Evolutionary conservation across 2,113 vertebrate species (phyloP).

Genomic region (Sinocyclocheilus maitianheensis): DNA sequence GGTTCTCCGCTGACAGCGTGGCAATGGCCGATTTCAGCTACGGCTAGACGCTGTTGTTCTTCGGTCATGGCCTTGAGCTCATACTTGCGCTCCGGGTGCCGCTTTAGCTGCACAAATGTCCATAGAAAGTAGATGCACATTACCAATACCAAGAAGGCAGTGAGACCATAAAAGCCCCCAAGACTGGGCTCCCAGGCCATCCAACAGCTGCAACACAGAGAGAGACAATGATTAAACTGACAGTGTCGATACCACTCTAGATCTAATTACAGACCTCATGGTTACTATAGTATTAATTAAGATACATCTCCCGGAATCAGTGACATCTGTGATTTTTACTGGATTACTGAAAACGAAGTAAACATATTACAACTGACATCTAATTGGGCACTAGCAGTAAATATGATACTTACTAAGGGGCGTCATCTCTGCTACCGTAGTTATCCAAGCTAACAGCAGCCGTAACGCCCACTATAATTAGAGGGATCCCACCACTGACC

Average conservation of each 20-base stretch:
- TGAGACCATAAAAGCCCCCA: conserved; percentile 83
- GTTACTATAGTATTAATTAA: conserved; percentile 43
- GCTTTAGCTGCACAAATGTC: conserved; percentile 79
- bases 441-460: conserved; percentile 84
- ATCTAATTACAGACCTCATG: conserved; percentile 45
- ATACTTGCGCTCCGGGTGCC: conserved; percentile 84
- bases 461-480: conserved; percentile 86
- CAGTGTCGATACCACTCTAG: conserved; percentile 38
- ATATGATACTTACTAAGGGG: conserved; percentile 81
- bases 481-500: conserved; percentile 82
- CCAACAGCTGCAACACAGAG: conserved; percentile 80
- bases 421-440: conserved; percentile 80
- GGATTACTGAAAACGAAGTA: conserved; percentile 17
- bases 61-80: conserved; percentile 79
- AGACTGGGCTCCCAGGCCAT: conserved; percentile 90
- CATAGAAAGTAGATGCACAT: conserved; percentile 85
- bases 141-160: conserved; percentile 79
- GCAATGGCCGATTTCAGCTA: conserved; percentile 71
- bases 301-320: conserved; percentile 34
- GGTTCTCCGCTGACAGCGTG: conserved; percentile 55
- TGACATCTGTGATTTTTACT: conserved; percentile 33
- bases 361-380: conserved; percentile 26
- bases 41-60: conserved; percentile 79
- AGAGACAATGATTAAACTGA: conserved; percentile 33
- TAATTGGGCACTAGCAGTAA: neutral